Base-by-base conservation (phyloP, 2,888 invertebrate genomes). In the Coremacera marginata region DNA sequence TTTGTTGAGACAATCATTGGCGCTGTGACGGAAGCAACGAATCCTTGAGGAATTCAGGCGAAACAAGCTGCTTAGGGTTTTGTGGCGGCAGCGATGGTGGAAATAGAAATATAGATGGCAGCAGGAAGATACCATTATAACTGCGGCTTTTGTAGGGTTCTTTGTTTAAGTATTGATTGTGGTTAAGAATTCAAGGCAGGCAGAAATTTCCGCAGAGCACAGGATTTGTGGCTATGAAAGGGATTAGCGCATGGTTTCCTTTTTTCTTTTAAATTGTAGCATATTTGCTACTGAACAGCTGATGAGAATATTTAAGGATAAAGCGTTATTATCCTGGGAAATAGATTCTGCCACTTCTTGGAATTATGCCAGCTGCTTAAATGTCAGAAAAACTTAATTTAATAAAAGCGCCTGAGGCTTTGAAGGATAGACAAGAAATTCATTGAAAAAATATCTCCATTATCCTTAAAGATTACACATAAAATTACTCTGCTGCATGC, bases 1-100 rank as follows among this genome's bases (percentile, higher is more conserved):
- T n/a, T 60, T 67, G 19, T 44, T 44, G 37, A 67, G 67, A 67
- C 67, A 44, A 71, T 57, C 57, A 60, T 31, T 51, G 68, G n/a
- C 25, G 37, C 57, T 22, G 31, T 44, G 72, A 62, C 60, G 72
- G 72, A 60, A 49, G 72, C 62, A 62, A 62, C 25, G 62, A 72
- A 72, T 72, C 72, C 72, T 62, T 62, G 8, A 72, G 72, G 72
- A 62, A 72, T 72, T 72, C 25, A 62, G 25, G 44, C n/a, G 62
- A 25, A 52, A 31, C 63, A 44, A 44, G 44, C 44, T 44, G 44
- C 44, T 44, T 11, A 11, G 44, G 44, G 44, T 44, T 44, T 44
- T 44, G 44, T 44, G 44, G 44, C 44, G 14, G 11, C 14, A 3
- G 2, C 14, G 14, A 2, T 44, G 44, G 14, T 44, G 44, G 44